A percentile compares a stretch with the other conserved stretches of the same genome.
Evolutionary conservation across 1,140 invertebrate genomes (phyloP).

Genomic region (Nylanderia fulva): DNA sequence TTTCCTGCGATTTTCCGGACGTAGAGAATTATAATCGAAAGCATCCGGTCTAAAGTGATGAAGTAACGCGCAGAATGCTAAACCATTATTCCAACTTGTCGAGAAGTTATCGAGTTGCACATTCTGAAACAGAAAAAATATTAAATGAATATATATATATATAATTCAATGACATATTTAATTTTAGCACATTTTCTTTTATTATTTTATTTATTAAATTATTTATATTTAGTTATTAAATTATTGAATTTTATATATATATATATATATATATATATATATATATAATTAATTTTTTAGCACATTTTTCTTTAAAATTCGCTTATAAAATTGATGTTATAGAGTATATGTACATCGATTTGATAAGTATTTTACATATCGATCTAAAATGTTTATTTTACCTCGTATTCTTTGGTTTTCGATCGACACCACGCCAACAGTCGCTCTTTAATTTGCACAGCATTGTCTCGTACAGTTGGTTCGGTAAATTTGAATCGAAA

Average conservation of each 20-base stretch:
- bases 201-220: too few relatives aligned
- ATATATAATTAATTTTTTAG: neutral
- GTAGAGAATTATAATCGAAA: constrained; percentile 96
- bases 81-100: constrained; percentile 97
- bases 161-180: neutral
- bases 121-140: constrained; percentile 89
- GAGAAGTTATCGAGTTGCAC: constrained; percentile 98
- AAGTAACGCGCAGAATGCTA: constrained; percentile 98
- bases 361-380: neutral
- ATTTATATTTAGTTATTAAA: too few relatives aligned
- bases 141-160: neutral
- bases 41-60: constrained; percentile 98
- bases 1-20: constrained; percentile 94
- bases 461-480: constrained; percentile 93
- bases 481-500: constrained; percentile 95
- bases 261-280: neutral
- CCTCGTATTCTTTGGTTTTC: constrained; percentile 98
- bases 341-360: neutral
- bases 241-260: too few relatives aligned
- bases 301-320: neutral
- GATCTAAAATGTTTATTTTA: constrained; percentile 82
- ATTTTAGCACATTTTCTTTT: neutral
- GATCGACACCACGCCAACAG: constrained; percentile 98
- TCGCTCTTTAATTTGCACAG: constrained; percentile 97
- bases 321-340: neutral